Conservation (phyloP, 92 coral and sea anemone genomes). For the Phenganax marumi region DNA sequence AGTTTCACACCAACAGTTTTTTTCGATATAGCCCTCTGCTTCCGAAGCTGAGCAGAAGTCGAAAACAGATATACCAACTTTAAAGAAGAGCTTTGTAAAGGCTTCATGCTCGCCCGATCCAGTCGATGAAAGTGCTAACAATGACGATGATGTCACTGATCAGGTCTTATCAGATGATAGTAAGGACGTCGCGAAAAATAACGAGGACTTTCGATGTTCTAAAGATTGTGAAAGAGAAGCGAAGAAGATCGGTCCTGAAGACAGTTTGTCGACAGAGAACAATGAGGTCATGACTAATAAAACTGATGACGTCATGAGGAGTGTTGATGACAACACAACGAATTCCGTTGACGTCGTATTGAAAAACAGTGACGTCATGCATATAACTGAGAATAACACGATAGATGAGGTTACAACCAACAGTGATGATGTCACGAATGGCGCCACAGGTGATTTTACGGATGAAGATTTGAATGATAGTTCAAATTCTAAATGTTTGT, state of each 20-base stretch:
- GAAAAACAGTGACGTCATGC: not conserved
- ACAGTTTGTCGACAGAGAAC: not conserved
- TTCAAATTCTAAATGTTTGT: too few species aligned
- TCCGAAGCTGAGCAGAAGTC: conserved; percentile 22
- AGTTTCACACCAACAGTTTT: too few species aligned
- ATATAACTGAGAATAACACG: not conserved
- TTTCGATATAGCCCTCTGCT: not conserved
- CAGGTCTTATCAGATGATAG: not conserved
- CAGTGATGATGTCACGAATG: not conserved
- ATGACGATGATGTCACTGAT: not conserved
- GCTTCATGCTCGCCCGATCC: conserved; percentile 6
- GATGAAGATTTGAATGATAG: too few species aligned
- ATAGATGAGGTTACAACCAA: not conserved
- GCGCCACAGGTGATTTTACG: not conserved
- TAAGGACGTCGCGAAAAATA: not conserved
- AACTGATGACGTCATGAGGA: not conserved
- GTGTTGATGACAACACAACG: not conserved
- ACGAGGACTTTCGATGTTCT: not conserved
- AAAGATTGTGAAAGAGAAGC: not conserved
- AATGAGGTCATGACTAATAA: conserved; percentile 6
- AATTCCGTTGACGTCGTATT: not conserved
- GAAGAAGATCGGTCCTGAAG: not conserved
- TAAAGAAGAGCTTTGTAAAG: conserved; percentile 74
- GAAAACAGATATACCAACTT: conserved; percentile 51
- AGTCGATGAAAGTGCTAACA: not conserved